These are phyloP conservation scores for Mastigias papua DNA, from an alignment of 30 jellyfish, hydroid and myxozoan species.

Conservation along the genomic window DNA sequence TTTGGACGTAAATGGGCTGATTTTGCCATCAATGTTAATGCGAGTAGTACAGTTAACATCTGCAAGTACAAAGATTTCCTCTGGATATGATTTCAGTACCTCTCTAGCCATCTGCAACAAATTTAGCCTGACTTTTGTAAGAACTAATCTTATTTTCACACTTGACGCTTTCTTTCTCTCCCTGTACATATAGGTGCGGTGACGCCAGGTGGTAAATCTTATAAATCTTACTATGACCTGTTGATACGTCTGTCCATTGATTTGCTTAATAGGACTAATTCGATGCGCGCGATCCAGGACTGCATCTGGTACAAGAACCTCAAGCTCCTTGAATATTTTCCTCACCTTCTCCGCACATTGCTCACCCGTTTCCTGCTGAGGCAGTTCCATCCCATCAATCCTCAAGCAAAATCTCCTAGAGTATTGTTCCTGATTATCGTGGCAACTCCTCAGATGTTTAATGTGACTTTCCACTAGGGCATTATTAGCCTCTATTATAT, in stretches of 20 bases:
- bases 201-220: slow-evolving; percentile 30
- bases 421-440: slow-evolving; percentile 24
- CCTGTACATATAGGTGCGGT: slow-evolving; percentile 32
- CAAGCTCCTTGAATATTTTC: slow-evolving; percentile 46
- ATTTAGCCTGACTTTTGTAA: background rate
- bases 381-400: slow-evolving; percentile 26
- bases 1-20: background rate
- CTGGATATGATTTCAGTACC: background rate
- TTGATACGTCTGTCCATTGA: slow-evolving; percentile 4
- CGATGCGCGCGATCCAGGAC: slow-evolving; percentile 51
- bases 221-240: slow-evolving; percentile 17
- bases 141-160: background rate
- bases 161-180: slow-evolving; percentile 18
- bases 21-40: background rate
- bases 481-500: slow-evolving; percentile 8
- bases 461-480: background rate
- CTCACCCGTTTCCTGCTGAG: slow-evolving; percentile 24
- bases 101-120: background rate
- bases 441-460: slow-evolving; percentile 32
- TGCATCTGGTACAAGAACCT: slow-evolving; percentile 22
- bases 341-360: slow-evolving; percentile 55
- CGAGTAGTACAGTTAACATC: background rate
- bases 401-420: slow-evolving; percentile 57
- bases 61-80: background rate
- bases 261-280: slow-evolving; percentile 23